These are phyloP conservation scores for Drosophila subsilvestris DNA, from an alignment of 2,888 invertebrate genomes.

Conservation along the genomic window DNA sequence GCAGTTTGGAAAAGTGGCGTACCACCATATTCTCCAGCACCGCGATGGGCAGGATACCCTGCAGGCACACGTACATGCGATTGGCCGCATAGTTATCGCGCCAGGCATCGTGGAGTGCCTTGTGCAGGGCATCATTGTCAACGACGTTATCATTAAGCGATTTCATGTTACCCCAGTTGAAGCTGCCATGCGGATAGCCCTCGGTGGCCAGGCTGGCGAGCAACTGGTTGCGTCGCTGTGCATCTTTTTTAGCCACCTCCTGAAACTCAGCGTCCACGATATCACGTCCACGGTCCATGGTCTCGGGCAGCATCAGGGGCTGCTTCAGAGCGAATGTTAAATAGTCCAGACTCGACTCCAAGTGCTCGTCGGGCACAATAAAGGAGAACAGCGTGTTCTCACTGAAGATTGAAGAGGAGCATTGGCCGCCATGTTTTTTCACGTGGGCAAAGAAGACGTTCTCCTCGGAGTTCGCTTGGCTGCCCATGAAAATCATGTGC, in stretches of 20 bases:
- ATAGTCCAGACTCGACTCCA: slow-evolving; percentile 90
- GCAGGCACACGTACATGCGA: slow-evolving; percentile 88
- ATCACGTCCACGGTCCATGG: slow-evolving; percentile 93
- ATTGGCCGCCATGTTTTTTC: slow-evolving; percentile 92
- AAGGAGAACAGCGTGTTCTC: slow-evolving; percentile 95
- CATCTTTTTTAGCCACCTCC: slow-evolving; percentile 90
- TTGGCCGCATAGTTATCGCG: slow-evolving; percentile 93
- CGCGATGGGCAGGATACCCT: slow-evolving; percentile 82
- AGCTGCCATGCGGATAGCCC: slow-evolving; percentile 89
- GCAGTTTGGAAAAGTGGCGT: slow-evolving; percentile 60
- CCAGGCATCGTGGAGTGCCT: slow-evolving; percentile 89
- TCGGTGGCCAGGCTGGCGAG: slow-evolving; percentile 88
- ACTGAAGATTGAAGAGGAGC: slow-evolving; percentile 94
- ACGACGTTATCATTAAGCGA: slow-evolving; percentile 88
- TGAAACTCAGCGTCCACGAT: slow-evolving; percentile 96
- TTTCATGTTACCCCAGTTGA: slow-evolving; percentile 93
- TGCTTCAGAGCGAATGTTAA: slow-evolving; percentile 95
- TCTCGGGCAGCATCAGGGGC: slow-evolving; percentile 92
- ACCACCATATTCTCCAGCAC: too few relatives aligned
- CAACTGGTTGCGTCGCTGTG: slow-evolving; percentile 91
- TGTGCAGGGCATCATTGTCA: slow-evolving; percentile 87
- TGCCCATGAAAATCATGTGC: slow-evolving; percentile 98
- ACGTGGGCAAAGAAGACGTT: slow-evolving; percentile 93
- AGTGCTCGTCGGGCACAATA: slow-evolving; percentile 92
- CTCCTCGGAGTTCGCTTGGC: slow-evolving; percentile 94